A percentile compares a stretch with the other conserved stretches of the same genome.
These are phyloP conservation scores for Miichthys miiuy DNA, from an alignment of 2,797 vertebrate species.

Conservation along the genomic window DNA sequence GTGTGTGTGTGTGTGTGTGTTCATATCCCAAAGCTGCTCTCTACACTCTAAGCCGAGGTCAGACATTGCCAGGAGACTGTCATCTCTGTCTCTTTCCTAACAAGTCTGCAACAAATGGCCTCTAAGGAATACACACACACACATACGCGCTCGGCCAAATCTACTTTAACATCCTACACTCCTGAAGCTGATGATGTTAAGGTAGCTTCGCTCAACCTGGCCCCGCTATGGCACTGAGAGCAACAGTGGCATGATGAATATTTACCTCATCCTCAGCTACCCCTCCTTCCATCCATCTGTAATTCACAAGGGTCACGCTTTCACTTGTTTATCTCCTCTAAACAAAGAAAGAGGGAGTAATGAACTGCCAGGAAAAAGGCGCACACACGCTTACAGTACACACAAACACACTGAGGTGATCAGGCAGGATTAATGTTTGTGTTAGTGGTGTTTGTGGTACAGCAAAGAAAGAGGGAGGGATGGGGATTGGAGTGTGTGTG, in stretches of 20 bases:
- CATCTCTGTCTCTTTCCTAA: slow-evolving; percentile 68
- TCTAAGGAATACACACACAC: slow-evolving; percentile 45
- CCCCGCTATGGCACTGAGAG: slow-evolving; percentile 29
- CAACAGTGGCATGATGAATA: slow-evolving; percentile 53
- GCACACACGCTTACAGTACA: slow-evolving; percentile 17
- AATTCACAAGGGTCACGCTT: slow-evolving; percentile 37
- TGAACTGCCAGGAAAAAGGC: slow-evolving; percentile 37
- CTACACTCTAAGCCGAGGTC: slow-evolving; percentile 71
- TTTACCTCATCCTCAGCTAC: slow-evolving; percentile 40
- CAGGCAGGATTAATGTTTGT: slow-evolving; percentile 69
- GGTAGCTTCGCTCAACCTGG: slow-evolving; percentile 23
- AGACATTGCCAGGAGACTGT: slow-evolving; percentile 71
- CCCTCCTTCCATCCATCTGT: slow-evolving; percentile 31
- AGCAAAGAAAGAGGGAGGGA: slow-evolving; percentile 43
- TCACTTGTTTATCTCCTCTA: slow-evolving; percentile 48
- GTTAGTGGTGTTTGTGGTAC: slow-evolving; percentile 55
- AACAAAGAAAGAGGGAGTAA: slow-evolving; percentile 63
- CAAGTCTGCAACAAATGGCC: slow-evolving; percentile 65
- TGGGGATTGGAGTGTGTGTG: slow-evolving; percentile 40
- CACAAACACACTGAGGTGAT: slow-evolving; percentile 43
- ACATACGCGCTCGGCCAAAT: slow-evolving; percentile 21
- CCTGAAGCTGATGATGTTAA: slow-evolving; percentile 43
- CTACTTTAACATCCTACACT: slow-evolving; percentile 35
- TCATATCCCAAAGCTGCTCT: slow-evolving; percentile 59
- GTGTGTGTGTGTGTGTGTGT: slow-evolving; percentile 31